These are phyloP conservation scores for Ispidina picta DNA, from an alignment of 2,797 vertebrate species.

Conservation along the genomic window DNA sequence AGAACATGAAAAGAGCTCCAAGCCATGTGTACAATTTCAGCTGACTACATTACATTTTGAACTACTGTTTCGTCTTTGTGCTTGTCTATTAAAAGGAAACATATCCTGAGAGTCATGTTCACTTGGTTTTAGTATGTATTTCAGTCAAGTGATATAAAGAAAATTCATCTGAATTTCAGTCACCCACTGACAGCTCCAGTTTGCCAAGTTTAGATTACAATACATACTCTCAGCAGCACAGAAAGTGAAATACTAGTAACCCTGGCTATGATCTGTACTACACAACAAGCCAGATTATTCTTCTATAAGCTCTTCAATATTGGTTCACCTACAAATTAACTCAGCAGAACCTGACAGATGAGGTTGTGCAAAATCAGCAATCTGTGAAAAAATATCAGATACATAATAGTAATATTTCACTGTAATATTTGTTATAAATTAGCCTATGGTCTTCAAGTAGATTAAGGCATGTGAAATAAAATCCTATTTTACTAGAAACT, in stretches of 20 bases:
- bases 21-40: background rate
- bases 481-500: background rate
- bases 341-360: background rate
- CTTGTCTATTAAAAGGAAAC: background rate
- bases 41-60: background rate
- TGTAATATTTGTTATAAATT: background rate
- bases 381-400: background rate
- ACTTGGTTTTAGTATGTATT: background rate
- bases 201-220: background rate
- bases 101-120: background rate
- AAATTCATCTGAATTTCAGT: background rate
- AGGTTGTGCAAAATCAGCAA: background rate
- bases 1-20: slow-evolving; percentile 4
- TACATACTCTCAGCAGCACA: background rate
- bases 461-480: background rate
- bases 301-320: background rate
- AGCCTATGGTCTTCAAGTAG: background rate
- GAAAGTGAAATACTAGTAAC: background rate
- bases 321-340: background rate
- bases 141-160: background rate
- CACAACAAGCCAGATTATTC: background rate
- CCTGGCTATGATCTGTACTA: background rate
- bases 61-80: background rate
- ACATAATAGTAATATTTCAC: background rate
- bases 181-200: background rate